These are phyloP conservation scores for Bradypodion pumilum DNA, from an alignment of 2,797 vertebrate species.

Conservation along the genomic window DNA sequence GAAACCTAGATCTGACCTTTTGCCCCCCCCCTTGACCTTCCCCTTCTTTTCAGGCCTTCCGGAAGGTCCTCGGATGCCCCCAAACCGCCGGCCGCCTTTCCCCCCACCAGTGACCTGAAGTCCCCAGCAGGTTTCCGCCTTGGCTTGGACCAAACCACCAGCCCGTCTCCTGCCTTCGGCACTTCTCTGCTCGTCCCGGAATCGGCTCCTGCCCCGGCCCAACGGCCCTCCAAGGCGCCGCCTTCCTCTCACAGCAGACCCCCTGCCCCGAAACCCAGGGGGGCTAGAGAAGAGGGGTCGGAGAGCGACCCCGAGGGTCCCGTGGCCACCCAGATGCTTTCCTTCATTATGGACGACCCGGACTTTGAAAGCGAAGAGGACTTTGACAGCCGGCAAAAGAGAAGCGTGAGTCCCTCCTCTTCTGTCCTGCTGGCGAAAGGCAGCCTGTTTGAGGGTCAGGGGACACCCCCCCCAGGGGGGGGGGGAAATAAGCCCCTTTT, in stretches of 20 bases:
- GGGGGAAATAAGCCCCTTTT: too few relatives aligned
- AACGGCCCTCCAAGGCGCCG: not conserved
- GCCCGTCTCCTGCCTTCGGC: not conserved
- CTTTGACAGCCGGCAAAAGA: constrained; percentile 80
- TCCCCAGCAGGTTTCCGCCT: constrained; percentile 37
- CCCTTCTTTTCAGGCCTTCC: constrained; percentile 74
- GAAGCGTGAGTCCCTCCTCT: constrained; percentile 61
- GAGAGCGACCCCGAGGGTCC: constrained; percentile 89
- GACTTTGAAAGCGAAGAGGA: constrained; percentile 94
- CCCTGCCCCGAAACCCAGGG: constrained; percentile 45
- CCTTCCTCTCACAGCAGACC: constrained; percentile 46
- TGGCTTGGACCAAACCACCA: constrained; percentile 54
- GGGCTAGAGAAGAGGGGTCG: constrained; percentile 73
- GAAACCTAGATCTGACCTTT: too few relatives aligned
- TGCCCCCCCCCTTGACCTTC: too few relatives aligned
- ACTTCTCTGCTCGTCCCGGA: not conserved
- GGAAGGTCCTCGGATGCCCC: constrained; percentile 64
- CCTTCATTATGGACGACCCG: constrained; percentile 95
- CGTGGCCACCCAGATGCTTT: constrained; percentile 92
- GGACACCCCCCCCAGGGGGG: too few relatives aligned
- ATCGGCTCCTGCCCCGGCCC: not conserved
- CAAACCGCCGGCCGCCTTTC: constrained; percentile 29
- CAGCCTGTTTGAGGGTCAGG: too few relatives aligned
- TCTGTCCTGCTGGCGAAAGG: too few relatives aligned
- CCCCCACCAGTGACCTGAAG: constrained; percentile 36